phyloP scores from a whole-genome alignment of 2,113 vertebrate species.

The Pituophis catenifer region DNA sequence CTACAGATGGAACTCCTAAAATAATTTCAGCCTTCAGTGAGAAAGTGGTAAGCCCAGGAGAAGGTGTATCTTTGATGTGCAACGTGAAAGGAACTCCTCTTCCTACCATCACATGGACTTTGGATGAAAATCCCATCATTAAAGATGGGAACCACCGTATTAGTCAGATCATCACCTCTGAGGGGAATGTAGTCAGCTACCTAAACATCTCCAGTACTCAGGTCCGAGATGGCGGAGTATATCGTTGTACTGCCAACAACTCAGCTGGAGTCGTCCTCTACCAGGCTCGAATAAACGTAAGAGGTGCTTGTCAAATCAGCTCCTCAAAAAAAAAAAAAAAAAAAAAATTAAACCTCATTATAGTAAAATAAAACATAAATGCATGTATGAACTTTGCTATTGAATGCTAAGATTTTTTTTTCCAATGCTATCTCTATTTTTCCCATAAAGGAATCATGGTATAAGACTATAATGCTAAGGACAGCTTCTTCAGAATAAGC shows the following conservation, averaged over 20 bases:
- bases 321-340: conserved; percentile 83
- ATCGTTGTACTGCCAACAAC: conserved; percentile 98
- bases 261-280: conserved; percentile 96
- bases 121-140: conserved; percentile 92
- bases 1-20: conserved; percentile 94
- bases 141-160: conserved; percentile 91
- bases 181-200: conserved; percentile 95
- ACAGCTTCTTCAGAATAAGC: neutral
- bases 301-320: conserved; percentile 99
- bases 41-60: conserved; percentile 93
- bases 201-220: conserved; percentile 94
- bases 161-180: conserved; percentile 89
- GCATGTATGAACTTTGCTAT: conserved; percentile 60
- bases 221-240: conserved; percentile 94
- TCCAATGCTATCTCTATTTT: neutral
- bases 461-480: neutral
- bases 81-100: conserved; percentile 93
- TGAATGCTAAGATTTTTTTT: conserved; percentile 49
- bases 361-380: conserved; percentile 58
- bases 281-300: conserved; percentile 99
- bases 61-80: conserved; percentile 93
- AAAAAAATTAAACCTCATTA: conserved; percentile 64
- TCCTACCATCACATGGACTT: conserved; percentile 88
- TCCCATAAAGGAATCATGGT: conserved; percentile 40
- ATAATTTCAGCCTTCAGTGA: conserved; percentile 97